These are phyloP conservation scores for Lymantria dispar DNA, from an alignment of 2,888 invertebrate species.

Conservation along the genomic window DNA sequence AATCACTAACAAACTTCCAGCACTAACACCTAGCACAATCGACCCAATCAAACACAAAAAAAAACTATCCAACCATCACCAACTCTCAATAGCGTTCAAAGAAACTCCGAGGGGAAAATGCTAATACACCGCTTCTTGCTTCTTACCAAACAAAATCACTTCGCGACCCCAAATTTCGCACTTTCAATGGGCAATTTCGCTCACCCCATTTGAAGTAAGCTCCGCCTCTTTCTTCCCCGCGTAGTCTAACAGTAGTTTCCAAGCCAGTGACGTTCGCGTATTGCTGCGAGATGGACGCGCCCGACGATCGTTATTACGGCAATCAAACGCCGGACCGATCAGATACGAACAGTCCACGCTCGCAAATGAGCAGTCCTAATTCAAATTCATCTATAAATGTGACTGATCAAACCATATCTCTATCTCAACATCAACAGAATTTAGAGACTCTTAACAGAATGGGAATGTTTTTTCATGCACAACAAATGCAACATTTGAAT, in stretches of 20 bases:
- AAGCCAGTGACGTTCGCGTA: constrained; percentile 58
- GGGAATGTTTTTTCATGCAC: constrained; percentile 79
- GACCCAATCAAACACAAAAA: constrained; percentile 73
- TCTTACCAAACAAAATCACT: constrained; percentile 78
- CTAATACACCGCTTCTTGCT: constrained; percentile 73
- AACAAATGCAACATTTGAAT: constrained; percentile 70
- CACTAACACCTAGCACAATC: constrained; percentile 70
- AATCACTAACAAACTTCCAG: constrained; percentile 51
- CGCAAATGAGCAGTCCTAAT: constrained; percentile 74
- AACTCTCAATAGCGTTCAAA: constrained; percentile 51
- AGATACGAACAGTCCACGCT: constrained; percentile 70
- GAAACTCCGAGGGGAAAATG: constrained; percentile 71
- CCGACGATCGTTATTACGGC: constrained; percentile 68
- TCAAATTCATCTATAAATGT: constrained; percentile 81
- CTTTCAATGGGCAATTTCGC: constrained; percentile 79
- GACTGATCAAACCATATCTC: constrained; percentile 73
- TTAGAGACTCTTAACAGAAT: constrained; percentile 73
- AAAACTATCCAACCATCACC: constrained; percentile 61
- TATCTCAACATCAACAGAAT: constrained; percentile 80
- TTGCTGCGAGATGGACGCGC: constrained; percentile 64
- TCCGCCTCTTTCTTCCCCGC: constrained; percentile 50
- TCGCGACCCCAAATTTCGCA: constrained; percentile 79
- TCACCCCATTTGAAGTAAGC: constrained; percentile 59
- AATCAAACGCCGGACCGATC: constrained; percentile 66
- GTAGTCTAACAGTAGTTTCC: constrained; percentile 32